Conservation (phyloP, 2,888 invertebrate species). For the Pomacea canaliculata region DNA sequence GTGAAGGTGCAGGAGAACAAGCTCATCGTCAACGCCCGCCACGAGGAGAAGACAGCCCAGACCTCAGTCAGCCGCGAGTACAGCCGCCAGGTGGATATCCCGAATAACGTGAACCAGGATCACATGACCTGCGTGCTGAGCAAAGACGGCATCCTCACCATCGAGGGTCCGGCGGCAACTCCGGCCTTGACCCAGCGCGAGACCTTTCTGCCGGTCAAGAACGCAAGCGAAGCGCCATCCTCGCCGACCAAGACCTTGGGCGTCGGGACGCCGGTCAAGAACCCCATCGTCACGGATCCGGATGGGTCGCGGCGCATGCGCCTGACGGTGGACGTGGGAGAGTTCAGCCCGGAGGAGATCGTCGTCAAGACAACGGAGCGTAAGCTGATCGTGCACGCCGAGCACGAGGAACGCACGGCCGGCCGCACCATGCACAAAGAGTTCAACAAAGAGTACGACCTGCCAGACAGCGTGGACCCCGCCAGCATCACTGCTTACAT, state of each 20-base stretch:
- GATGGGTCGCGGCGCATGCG: constrained; percentile 51
- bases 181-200: constrained; percentile 43
- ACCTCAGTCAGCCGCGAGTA: constrained; percentile 61
- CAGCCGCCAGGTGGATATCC: constrained; percentile 63
- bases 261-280: constrained; percentile 57
- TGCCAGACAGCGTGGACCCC: constrained; percentile 67
- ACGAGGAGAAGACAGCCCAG: constrained; percentile 54
- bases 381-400: constrained; percentile 66
- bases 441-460: constrained; percentile 69
- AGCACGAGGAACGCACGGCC: constrained; percentile 65
- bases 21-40: constrained; percentile 57
- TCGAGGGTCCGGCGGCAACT: constrained; percentile 54
- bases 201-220: constrained; percentile 54
- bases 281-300: constrained; percentile 62
- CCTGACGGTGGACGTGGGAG: constrained; percentile 61
- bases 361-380: constrained; percentile 67
- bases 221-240: background rate
- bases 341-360: constrained; percentile 67
- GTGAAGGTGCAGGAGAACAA: constrained; percentile 63
- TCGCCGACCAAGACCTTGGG: constrained; percentile 44
- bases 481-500: constrained; percentile 66
- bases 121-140: constrained; percentile 58
- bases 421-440: constrained; percentile 66
- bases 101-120: constrained; percentile 59
- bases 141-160: constrained; percentile 63